Evolutionary conservation across 2,113 vertebrate genomes (phyloP), one percentile per base, ranked within the genome.

Genomic region (Mystacornis crossleyi): DNA sequence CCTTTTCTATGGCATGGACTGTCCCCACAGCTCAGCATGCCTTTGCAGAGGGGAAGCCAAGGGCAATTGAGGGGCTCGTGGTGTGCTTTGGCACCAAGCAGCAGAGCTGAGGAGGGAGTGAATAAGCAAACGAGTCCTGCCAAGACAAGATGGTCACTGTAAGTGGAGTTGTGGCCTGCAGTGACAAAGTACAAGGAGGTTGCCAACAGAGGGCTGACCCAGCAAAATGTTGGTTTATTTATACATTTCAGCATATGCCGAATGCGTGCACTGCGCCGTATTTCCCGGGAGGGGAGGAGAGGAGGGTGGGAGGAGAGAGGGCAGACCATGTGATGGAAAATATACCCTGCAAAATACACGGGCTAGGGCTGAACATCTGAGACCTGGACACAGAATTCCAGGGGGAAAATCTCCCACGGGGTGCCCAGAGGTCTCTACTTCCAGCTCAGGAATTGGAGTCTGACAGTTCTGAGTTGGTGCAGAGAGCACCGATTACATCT

Each of bases 221-320:
- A 96, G 95, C 88, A 96, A 20, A 95, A 97, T 5, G 21, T 40
- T 72, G 81, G 66, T 95, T 95, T 97, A 94, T 94, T 96, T 92
- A 88, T 95, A 81, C 70, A 75, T 91, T 86, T 89, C 83, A 34
- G 66, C 3, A 0, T 61, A 5, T 10, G 42, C 86, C 23, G 0
- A 94, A 69, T 45, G 79, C 3, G 0, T 36, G 33, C 18, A 5
- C 53, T 53, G n/a, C 67, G 14, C 70, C 75, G 14, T 43, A 7
- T 47, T 53, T 51, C 80, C 70, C 9, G 6, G 61, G 72, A 85
- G 51, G 28, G 65, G 43, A 75, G 40, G 14, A n/a, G 48, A 75
- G 19, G 10, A 5, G 17, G 18, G 14, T 43, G 51, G 48, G 77
- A 81, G 62, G 64, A 72, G 50, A 5, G 19, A 89, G 43, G 60